Evolutionary conservation across 2,888 invertebrate genomes (phyloP).

Genomic region (Tenthredo notha): DNA sequence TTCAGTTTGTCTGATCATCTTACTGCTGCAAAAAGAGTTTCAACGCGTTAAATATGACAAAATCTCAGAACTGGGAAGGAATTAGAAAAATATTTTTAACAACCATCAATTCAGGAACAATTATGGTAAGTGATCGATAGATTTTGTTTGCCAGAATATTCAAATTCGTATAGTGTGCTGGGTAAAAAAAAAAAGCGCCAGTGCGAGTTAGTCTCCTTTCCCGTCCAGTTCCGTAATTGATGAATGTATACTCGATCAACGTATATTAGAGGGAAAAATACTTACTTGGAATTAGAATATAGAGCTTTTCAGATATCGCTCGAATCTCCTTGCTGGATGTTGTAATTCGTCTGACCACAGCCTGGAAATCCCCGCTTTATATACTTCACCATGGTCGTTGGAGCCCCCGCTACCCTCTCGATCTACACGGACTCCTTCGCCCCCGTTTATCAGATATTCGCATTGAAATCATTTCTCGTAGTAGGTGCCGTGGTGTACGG

Average conservation of each 20-base stretch:
- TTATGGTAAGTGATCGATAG: not conserved
- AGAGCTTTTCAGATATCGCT: conserved; percentile 3
- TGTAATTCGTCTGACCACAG: conserved; percentile 50
- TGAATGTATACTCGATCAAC: not conserved
- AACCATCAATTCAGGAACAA: not conserved
- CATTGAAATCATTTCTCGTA: conserved; percentile 14
- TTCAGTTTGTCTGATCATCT: not conserved
- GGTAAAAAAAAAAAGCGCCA: not conserved
- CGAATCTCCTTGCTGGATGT: conserved; percentile 14
- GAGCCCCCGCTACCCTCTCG: conserved; percentile 35
- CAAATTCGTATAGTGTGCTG: not conserved
- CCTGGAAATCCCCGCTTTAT: conserved; percentile 36
- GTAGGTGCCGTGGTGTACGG: not conserved
- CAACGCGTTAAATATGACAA: not conserved
- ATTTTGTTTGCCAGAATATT: not conserved
- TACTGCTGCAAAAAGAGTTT: conserved; percentile 1
- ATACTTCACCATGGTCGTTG: conserved; percentile 34
- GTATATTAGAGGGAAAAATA: not conserved
- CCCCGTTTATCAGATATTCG: conserved; percentile 36
- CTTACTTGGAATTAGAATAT: not conserved
- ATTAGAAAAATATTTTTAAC: not conserved
- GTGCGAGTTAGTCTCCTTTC: not conserved
- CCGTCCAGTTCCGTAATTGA: not conserved
- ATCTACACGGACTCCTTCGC: conserved; percentile 22
- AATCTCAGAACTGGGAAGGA: not conserved